These are phyloP conservation scores for Cyprinodon brontotheroides DNA, from an alignment of 2,113 vertebrate species.

Conservation along the genomic window DNA sequence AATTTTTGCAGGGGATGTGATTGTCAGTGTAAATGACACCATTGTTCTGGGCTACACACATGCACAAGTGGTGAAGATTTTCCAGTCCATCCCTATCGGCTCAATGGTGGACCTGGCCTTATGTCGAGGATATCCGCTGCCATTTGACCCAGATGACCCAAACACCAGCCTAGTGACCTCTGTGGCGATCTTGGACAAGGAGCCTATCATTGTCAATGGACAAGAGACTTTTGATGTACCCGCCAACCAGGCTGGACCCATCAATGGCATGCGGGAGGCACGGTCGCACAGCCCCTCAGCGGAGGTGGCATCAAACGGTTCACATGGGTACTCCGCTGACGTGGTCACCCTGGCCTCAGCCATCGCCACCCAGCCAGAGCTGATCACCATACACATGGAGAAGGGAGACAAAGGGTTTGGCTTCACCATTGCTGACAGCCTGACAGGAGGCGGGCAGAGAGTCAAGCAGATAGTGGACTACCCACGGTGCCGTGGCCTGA, in stretches of 20 bases:
- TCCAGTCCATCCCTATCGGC: conserved; percentile 98
- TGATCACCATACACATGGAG: conserved; percentile 98
- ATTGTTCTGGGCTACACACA: conserved; percentile 98
- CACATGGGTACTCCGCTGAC: conserved; percentile 89
- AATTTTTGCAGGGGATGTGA: conserved; percentile 87
- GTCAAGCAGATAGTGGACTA: conserved; percentile 99
- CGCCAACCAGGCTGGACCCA: conserved; percentile 62
- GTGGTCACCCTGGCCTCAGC: conserved; percentile 94
- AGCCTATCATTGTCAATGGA: conserved; percentile 96
- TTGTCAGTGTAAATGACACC: conserved; percentile 96
- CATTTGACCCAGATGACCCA: conserved; percentile 97
- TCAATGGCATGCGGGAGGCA: conserved; percentile 84
- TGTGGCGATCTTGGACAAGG: conserved; percentile 96
- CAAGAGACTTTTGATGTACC: conserved; percentile 92
- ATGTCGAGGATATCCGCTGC: conserved; percentile 96
- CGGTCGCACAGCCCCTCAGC: conserved; percentile 88
- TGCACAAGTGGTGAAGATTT: conserved; percentile 98
- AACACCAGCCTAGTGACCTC: conserved; percentile 98
- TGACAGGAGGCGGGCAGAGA: conserved; percentile 91
- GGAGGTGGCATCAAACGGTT: conserved; percentile 85
- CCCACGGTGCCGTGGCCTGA: conserved; percentile 92
- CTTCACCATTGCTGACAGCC: conserved; percentile 97
- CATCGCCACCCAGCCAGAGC: conserved; percentile 95
- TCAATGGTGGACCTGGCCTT: conserved; percentile 96
- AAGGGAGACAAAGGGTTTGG: conserved; percentile 98